Base-by-base conservation (phyloP, 1,140 invertebrate species). In the Bradysia coprophila region DNA sequence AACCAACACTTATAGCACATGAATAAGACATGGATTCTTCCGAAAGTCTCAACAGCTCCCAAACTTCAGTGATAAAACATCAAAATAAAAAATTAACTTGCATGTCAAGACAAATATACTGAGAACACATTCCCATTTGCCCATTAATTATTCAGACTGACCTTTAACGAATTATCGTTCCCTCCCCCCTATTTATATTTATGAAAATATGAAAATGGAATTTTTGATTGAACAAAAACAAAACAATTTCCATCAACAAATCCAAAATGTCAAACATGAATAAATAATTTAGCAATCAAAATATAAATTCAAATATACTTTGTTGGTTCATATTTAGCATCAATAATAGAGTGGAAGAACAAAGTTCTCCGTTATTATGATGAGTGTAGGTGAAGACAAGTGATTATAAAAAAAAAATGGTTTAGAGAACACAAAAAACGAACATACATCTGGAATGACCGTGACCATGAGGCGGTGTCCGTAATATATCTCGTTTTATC, bases 151-250 rank as follows among this genome's bases (percentile, higher is more conserved):
- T 38, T 18, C 18, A n/a, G n/a, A 20, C 36, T 38, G 36, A 38
- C 36, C 36, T 38, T 38, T 38, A 18, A 18, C 4, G 6, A 18
- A 6, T 10, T 38, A 18, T 38, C 16, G 36, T 38, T 9, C 36
- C 6, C 18, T 18, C 18, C 21, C 4, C 18, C 5, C 36, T 38
- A 16, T 38, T 38, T 38, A 38, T 38, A 38, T 38, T 38, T 38
- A 38, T 38, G 36, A 38, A 38, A 38, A 38, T 38, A 38, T 38
- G 36, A 38, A 38, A 34, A 34, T 34, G 32, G 32, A 34, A 34
- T 38, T 18, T 38, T 38, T 38, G 36, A 38, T 38, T 18, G 36
- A 38, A 38, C n/a, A 20, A 18, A 34, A 15, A 34, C 32, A 34
- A 3, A 3, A 3, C 18, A 6, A 20, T 38, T 38, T 18, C 18